Base-by-base conservation (phyloP, 2,888 invertebrate genomes). In the Taenaris catops region DNA sequence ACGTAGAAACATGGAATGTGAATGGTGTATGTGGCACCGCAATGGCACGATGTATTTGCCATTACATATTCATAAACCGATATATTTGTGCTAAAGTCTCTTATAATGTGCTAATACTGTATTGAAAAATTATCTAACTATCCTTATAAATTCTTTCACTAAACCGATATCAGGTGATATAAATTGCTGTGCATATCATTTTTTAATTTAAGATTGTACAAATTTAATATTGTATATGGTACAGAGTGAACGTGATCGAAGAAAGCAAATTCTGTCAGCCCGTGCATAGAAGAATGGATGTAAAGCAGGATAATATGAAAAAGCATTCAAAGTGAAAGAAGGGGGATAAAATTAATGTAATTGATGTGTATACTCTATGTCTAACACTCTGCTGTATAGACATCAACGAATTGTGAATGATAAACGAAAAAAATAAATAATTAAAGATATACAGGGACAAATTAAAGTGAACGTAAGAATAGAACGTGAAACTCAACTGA, bases 241-340 rank as follows among this genome's bases (percentile, higher is more conserved):
- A 81, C 73, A 83, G 58, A 66, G 79, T 83, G 81, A 76, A 61
- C 51, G 84, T 86, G 83, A 66, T 38, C 64, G 65, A 72, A 65
- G 60, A 75, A 83, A 84, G 83, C 81, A 73, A 75, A 70, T 68
- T 60, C 52, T 58, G 41, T 70, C 86, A 86, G 86, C 86, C 83
- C 84, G 86, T 86, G 86, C 86, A 86, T 50, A 79, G 69, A 71
- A 79, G 67, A 76, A 78, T 73, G 72, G 66, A 79, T 75, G 75
- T 80, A 55, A 84, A 86, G 84, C 86, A 72, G 80, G 66, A 76
- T 65, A 29, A 21, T 21, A 81, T 80, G 80, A 65, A 70, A 72
- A 86, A 84, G 86, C 86, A 79, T 84, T 79, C 55, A 57, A 44
- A 49, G 49, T 50, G 80, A 67, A 53, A 76, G 68, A 81, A 66